Base-by-base conservation (phyloP, 2,888 invertebrate genomes). In the Luperina nickerlii region DNA sequence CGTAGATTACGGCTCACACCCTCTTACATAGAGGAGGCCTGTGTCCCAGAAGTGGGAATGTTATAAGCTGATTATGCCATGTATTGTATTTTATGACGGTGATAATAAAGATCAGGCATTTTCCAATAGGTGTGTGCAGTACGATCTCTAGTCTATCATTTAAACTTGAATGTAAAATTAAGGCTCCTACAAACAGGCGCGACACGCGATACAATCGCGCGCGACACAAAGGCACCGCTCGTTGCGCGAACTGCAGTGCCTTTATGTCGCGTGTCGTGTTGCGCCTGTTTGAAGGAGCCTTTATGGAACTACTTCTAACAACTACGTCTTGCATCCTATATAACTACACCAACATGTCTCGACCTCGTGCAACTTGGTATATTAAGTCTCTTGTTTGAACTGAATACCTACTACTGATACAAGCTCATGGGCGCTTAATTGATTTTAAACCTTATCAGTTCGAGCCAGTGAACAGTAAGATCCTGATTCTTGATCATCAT, bases 361-460 rank as follows among this genome's bases (percentile, higher is more conserved):
- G 8, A 80, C 38, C 42, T 45, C 24, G 32, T n/a, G 45, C 18
- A 74, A 74, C 65, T 60, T 60, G 5, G 15, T 51, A 62, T n/a
- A 62, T n/a, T 67, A 65, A 27, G 68, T 69, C 27, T 66, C 20
- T 32, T 66, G 45, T 60, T 67, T 5, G 15, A 51, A n/a, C 15
- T 74, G 54, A 74, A 27, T 54, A 27, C n/a, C n/a, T n/a, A n/a
- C 18, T 13, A 24, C 8, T 15, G 42, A 42, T 45, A 60, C 18
- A 3, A 27, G 54, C 42, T 38, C 15, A 60, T 66, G 27, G 13
- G 38, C n/a, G 32, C 62, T 27, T 4, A 69, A 74, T 69, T 42
- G 45, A 63, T 68, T 62, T 75, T 9, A 13, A 32, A 32, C 65
- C 32, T 24, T 38, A 38, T 20, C 2, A 65, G 38, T 66, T 24